Evolutionary conservation across 2,888 invertebrate genomes (phyloP).

Genomic region (Diploptera punctata): DNA sequence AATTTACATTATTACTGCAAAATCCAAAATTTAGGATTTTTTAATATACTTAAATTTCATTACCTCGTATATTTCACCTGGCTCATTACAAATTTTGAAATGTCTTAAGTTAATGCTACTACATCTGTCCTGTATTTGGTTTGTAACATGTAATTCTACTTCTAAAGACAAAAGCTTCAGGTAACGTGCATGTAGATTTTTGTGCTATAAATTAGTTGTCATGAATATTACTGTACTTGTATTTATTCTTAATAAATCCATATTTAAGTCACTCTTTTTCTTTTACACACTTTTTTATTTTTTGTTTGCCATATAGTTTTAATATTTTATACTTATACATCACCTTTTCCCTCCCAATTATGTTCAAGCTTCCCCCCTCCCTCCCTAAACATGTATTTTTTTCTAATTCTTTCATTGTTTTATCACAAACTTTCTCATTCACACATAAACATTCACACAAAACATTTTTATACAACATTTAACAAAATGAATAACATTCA

Average conservation of each 20-base stretch:
- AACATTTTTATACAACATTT: slow-evolving; percentile 16
- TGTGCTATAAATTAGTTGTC: slow-evolving; percentile 23
- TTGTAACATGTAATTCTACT: slow-evolving; percentile 20
- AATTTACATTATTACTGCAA: background rate
- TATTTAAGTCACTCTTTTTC: background rate
- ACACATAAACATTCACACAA: background rate
- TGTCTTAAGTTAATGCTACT: background rate
- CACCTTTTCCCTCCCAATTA: background rate
- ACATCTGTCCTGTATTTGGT: too few relatives aligned
- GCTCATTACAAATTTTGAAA: background rate
- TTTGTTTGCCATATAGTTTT: background rate
- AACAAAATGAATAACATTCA: slow-evolving; percentile 19
- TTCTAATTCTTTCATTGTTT: too few relatives aligned
- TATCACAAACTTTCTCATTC: background rate
- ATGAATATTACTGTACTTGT: slow-evolving; percentile 9
- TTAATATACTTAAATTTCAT: too few relatives aligned
- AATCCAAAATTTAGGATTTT: too few relatives aligned
- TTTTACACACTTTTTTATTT: background rate
- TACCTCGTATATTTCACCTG: background rate
- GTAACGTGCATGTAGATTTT: slow-evolving; percentile 1
- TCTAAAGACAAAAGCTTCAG: slow-evolving; percentile 15
- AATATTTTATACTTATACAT: background rate
- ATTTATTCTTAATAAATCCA: slow-evolving; percentile 9
- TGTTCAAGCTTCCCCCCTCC: slow-evolving; percentile 1
- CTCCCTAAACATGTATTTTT: background rate